Evolutionary conservation across 1,140 invertebrate species (phyloP).

Genomic region (Drosophila persimilis): DNA sequence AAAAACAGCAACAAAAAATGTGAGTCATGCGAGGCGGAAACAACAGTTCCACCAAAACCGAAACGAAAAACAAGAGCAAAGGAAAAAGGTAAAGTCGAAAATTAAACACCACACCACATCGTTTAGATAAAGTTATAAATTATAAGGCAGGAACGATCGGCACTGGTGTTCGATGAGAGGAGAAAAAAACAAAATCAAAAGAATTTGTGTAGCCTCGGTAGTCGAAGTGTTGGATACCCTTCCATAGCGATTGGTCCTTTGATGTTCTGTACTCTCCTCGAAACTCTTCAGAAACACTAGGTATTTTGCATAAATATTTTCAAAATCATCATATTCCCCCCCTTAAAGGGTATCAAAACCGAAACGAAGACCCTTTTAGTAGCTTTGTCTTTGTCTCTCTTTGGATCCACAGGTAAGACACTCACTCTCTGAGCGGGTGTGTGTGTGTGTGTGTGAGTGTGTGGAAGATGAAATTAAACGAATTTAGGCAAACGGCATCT

Average conservation of each 20-base stretch:
- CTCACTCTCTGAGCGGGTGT: not conserved
- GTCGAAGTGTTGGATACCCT: too few species aligned
- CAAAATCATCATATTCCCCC: too few species aligned
- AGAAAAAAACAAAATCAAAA: slow-evolving; percentile 36
- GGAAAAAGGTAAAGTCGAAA: slow-evolving; percentile 76
- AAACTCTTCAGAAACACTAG: too few species aligned
- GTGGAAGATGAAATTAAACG: slow-evolving; percentile 71
- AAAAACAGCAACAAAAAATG: slow-evolving; percentile 33
- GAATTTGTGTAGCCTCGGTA: too few species aligned
- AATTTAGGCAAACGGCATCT: slow-evolving; percentile 81
- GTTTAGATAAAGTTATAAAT: slow-evolving; percentile 82
- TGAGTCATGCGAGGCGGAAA: slow-evolving; percentile 78
- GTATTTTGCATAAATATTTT: too few species aligned
- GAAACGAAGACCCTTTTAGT: slow-evolving; percentile 56
- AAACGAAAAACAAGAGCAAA: slow-evolving; percentile 35
- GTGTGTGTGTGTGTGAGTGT: slow-evolving; percentile 36
- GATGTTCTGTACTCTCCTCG: too few species aligned
- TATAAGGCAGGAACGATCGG: slow-evolving; percentile 77
- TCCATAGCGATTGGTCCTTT: too few species aligned
- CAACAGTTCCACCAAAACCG: slow-evolving; percentile 63
- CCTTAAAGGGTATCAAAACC: not conserved
- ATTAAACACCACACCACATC: slow-evolving; percentile 81
- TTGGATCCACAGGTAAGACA: slow-evolving; percentile 18
- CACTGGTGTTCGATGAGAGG: slow-evolving; percentile 43
- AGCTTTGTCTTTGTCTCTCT: slow-evolving; percentile 1